A percentile compares a stretch with the other conserved stretches of the same genome.
These are phyloP conservation scores for Pollenia labialis DNA, from an alignment of 2,888 invertebrate genomes.

Conservation along the genomic window DNA sequence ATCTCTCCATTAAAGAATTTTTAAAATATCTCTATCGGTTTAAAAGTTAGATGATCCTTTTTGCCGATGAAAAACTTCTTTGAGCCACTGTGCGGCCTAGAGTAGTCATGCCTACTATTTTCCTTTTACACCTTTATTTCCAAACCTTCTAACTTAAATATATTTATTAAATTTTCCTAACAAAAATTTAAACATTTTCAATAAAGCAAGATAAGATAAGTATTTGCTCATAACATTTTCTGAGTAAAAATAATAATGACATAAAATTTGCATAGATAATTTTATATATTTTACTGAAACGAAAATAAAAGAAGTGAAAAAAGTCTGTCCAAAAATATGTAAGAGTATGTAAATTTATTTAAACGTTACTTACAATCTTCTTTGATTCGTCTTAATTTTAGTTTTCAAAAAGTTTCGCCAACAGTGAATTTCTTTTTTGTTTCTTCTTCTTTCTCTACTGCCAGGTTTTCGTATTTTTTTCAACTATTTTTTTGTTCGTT, in stretches of 20 bases:
- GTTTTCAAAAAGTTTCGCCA: conserved; percentile 60
- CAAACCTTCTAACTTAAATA: background rate
- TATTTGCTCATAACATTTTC: conserved; percentile 10
- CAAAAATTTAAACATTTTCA: conserved; percentile 18
- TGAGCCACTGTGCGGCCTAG: no score
- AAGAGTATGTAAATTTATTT: conserved; percentile 67
- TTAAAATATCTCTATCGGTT: no score
- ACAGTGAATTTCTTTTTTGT: conserved; percentile 38
- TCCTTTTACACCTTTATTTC: background rate
- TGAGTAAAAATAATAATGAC: conserved; percentile 17
- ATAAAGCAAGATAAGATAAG: background rate
- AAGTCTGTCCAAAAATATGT: conserved; percentile 13
- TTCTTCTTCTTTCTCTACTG: background rate
- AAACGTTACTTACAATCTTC: conserved; percentile 68
- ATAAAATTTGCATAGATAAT: conserved; percentile 39
- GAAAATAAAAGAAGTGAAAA: conserved; percentile 1
- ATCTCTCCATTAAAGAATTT: no score
- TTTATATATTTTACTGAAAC: conserved; percentile 4
- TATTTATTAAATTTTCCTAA: conserved; percentile 14
- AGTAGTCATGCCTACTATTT: background rate
- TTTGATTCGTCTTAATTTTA: conserved; percentile 69
- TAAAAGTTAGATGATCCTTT: no score
- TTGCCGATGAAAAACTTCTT: no score
- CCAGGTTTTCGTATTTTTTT: background rate
- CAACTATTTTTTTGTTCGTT: conserved; percentile 16